Percentiles rank a stretch among this genome's conserved stretches.
Evolutionary conservation across 2,113 vertebrate species (phyloP).

Genomic region (Oreocharis arfaki): DNA sequence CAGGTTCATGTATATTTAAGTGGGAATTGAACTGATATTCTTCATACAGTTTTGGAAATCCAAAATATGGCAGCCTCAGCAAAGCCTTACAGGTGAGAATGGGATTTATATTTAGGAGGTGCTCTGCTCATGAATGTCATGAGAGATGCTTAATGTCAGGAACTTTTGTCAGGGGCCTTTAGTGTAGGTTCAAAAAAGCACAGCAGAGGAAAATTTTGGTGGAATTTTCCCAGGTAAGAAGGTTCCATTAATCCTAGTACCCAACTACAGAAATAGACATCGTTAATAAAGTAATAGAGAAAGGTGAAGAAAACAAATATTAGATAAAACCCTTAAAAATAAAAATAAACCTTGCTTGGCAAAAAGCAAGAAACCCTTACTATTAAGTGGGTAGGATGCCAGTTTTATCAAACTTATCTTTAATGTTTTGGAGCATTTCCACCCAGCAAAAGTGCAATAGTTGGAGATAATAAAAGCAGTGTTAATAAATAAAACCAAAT

Average conservation of each 20-base stretch:
- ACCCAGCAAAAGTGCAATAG: not conserved
- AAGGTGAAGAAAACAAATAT: not conserved
- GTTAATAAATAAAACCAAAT: not conserved
- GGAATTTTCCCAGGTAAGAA: not conserved
- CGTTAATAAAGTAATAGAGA: not conserved
- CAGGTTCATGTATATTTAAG: not conserved
- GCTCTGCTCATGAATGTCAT: accelerated
- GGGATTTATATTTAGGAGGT: not conserved
- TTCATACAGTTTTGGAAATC: not conserved
- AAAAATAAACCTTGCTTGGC: not conserved
- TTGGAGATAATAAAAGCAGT: not conserved
- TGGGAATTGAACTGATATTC: not conserved
- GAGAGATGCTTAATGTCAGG: not conserved
- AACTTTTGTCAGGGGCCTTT: not conserved
- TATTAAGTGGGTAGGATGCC: not conserved
- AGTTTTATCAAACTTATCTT: not conserved
- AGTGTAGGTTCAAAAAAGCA: not conserved
- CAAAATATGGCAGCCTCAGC: not conserved
- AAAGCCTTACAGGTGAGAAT: not conserved
- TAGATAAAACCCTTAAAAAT: not conserved
- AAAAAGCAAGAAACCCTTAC: not conserved
- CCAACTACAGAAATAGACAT: not conserved
- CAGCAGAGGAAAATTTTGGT: not conserved
- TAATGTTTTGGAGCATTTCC: not conserved
- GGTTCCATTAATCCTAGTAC: not conserved